Evolutionary conservation across 2,888 invertebrate genomes (phyloP).

Genomic region (Eulithis testata): DNA sequence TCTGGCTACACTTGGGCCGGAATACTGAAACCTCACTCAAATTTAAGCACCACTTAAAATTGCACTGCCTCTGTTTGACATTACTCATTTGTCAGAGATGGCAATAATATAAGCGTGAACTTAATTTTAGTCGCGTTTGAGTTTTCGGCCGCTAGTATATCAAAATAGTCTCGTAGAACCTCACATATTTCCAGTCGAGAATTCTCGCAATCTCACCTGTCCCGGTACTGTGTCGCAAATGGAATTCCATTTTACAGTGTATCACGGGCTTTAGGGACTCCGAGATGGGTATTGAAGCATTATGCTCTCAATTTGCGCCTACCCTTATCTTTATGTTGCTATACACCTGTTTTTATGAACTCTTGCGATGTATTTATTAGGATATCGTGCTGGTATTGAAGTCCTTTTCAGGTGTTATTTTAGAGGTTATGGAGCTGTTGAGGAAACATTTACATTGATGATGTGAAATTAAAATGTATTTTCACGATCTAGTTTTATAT

Average conservation of each 20-base stretch:
- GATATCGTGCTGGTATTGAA: constrained; percentile 15
- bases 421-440: background rate
- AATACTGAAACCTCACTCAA: too few relatives aligned
- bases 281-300: constrained; percentile 40
- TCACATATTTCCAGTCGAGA: constrained; percentile 18
- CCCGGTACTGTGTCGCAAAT: constrained; percentile 22
- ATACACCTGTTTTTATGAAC: constrained; percentile 32
- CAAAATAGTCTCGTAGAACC: constrained; percentile 6
- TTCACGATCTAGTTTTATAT: too few relatives aligned
- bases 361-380: constrained; percentile 24
- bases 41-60: too few relatives aligned
- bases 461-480: too few relatives aligned
- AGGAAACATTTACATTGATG: too few relatives aligned
- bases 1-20: too few relatives aligned
- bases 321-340: constrained; percentile 39
- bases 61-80: too few relatives aligned
- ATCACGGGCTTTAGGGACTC: constrained; percentile 27
- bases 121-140: too few relatives aligned
- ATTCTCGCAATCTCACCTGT: constrained; percentile 28
- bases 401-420: background rate
- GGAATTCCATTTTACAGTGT: constrained; percentile 33
- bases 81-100: too few relatives aligned
- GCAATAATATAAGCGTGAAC: too few relatives aligned
- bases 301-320: constrained; percentile 38
- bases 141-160: too few relatives aligned